A percentile compares a stretch with the other conserved stretches of the same genome.
phyloP scores from a whole-genome alignment of 2,888 invertebrate genomes.

The Galerucella pusilla region DNA sequence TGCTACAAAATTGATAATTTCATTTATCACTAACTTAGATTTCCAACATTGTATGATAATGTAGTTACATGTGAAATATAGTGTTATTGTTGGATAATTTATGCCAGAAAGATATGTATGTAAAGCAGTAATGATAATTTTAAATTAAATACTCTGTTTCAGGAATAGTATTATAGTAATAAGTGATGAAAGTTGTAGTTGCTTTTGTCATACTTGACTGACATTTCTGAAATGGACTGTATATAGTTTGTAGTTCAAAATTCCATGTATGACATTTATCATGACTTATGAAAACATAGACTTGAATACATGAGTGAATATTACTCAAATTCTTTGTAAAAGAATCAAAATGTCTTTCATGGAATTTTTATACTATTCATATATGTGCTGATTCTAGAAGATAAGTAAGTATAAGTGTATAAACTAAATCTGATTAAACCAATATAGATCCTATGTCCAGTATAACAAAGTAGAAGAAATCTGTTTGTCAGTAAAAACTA shows the following conservation, averaged over 20 bases:
- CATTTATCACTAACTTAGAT: conserved; percentile 8
- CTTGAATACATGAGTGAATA: background rate
- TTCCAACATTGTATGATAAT: conserved; percentile 27
- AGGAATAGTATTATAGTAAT: conserved; percentile 32
- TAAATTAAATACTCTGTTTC: conserved; percentile 32
- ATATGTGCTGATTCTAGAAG: conserved; percentile 32
- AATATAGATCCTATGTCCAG: conserved; percentile 47
- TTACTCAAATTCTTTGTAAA: background rate
- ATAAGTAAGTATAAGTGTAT: conserved; percentile 45
- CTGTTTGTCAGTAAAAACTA: conserved; percentile 48
- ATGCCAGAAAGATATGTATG: conserved; percentile 22
- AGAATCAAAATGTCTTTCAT: conserved; percentile 15
- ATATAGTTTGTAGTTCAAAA: conserved; percentile 22
- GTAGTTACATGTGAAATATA: conserved; percentile 37
- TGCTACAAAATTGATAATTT: conserved; percentile 19
- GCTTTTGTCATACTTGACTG: conserved; percentile 36
- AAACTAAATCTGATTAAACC: conserved; percentile 50
- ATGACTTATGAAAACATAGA: conserved; percentile 12
- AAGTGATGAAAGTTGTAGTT: conserved; percentile 31
- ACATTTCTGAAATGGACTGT: conserved; percentile 37
- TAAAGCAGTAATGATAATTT: conserved; percentile 20
- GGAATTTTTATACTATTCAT: conserved; percentile 25
- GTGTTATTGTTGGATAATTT: conserved; percentile 23
- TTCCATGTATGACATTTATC: conserved; percentile 17
- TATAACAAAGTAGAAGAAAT: conserved; percentile 55